phyloP scores from a whole-genome alignment of 2,113 vertebrate genomes.

The Bujurquina vittata region DNA sequence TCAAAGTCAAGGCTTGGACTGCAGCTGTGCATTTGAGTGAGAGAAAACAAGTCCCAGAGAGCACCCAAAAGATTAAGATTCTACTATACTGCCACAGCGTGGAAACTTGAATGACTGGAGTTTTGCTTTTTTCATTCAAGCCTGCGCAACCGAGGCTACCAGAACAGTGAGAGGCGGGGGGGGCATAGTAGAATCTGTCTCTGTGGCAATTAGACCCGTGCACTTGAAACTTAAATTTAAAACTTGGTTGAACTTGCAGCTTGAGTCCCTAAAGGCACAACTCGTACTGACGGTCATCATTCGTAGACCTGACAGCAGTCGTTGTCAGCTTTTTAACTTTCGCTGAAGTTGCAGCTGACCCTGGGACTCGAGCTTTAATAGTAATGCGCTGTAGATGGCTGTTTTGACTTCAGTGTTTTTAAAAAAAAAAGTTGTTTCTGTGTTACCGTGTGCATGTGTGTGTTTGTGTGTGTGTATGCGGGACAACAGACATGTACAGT shows the following conservation, averaged over 20 bases:
- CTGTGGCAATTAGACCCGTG: background rate
- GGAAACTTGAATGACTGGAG: slow-evolving; percentile 34
- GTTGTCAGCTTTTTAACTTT: background rate
- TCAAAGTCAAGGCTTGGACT: slow-evolving; percentile 48
- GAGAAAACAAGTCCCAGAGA: slow-evolving; percentile 51
- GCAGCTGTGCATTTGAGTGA: slow-evolving; percentile 60
- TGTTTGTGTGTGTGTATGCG: background rate
- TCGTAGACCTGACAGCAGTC: background rate
- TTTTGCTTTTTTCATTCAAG: slow-evolving; percentile 7
- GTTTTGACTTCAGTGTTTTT: background rate
- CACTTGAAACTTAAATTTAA: background rate
- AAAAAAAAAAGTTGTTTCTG: slow-evolving; percentile 23
- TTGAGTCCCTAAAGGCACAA: background rate
- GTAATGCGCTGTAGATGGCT: background rate
- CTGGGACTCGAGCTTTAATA: background rate
- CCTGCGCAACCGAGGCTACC: background rate
- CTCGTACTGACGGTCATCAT: background rate
- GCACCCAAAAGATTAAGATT: slow-evolving; percentile 56
- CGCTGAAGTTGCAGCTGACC: background rate
- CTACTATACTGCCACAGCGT: slow-evolving; percentile 40
- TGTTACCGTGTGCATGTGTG: background rate
- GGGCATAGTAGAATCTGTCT: background rate
- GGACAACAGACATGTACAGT: background rate
- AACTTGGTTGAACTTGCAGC: background rate
- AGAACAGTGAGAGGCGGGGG: background rate